Percentiles rank a stretch among this genome's conserved stretches.
phyloP scores from a whole-genome alignment of 2,888 invertebrate species.

The Caenorhabditis sp. region DNA sequence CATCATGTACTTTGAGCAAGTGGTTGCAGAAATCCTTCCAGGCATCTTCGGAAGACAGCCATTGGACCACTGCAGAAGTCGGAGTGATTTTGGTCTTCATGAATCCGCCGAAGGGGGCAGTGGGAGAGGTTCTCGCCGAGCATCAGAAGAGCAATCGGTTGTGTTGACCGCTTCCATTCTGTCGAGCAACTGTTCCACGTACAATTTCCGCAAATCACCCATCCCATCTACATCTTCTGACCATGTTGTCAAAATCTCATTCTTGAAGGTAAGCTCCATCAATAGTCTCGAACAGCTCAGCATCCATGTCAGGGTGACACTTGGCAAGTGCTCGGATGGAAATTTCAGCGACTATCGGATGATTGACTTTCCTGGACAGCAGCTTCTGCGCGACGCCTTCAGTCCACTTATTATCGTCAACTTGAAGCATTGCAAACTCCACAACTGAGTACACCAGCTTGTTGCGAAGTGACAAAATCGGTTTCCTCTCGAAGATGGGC shows the following conservation, averaged over 20 bases:
- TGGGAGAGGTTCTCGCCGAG: conserved; percentile 26
- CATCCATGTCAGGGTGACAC: conserved; percentile 7
- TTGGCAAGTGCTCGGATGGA: conserved; percentile 14
- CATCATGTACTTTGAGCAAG: conserved; percentile 44
- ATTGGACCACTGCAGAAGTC: no score
- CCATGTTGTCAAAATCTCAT: conserved; percentile 41
- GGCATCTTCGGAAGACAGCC: no score
- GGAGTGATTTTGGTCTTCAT: conserved; percentile 56
- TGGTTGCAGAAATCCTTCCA: conserved; percentile 53
- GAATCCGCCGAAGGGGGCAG: conserved; percentile 21
- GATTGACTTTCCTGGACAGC: conserved; percentile 18
- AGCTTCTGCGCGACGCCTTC: conserved; percentile 10
- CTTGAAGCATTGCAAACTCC: conserved; percentile 19
- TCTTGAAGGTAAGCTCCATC: conserved; percentile 46
- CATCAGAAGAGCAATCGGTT: conserved; percentile 39
- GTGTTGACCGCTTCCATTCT: conserved; percentile 42
- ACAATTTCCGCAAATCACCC: conserved; percentile 24
- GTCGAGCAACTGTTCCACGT: conserved; percentile 40
- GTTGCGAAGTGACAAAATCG: conserved; percentile 32
- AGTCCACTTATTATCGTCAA: conserved; percentile 2
- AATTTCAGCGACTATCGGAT: conserved; percentile 17
- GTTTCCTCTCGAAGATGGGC: conserved; percentile 44
- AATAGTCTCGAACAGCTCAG: conserved; percentile 28
- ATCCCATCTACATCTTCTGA: conserved; percentile 27
- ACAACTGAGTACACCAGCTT: conserved; percentile 22